A percentile compares a stretch with the other conserved stretches of the same genome.
Conservation (phyloP, 2,797 vertebrate species). For the Sebastolobus altivelis region DNA sequence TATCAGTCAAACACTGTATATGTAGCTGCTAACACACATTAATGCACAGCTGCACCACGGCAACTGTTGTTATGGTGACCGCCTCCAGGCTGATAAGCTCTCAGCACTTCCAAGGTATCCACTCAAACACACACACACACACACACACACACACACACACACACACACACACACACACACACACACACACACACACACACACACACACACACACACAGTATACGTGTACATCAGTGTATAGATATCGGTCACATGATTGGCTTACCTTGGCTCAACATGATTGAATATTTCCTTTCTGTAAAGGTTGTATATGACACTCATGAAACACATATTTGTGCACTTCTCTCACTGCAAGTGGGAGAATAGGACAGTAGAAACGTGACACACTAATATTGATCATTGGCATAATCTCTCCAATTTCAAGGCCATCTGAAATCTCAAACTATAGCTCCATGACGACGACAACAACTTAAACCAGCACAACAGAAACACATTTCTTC, state of each 20-base stretch:
- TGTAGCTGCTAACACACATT: slow-evolving; percentile 26
- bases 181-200: neutral
- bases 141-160: no score
- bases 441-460: neutral
- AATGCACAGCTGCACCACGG: slow-evolving; percentile 38
- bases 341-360: neutral
- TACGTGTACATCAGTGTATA: neutral
- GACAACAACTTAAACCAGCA: neutral
- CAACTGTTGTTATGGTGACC: slow-evolving; percentile 66
- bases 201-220: neutral
- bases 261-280: slow-evolving; percentile 24
- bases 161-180: neutral
- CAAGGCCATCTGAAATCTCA: neutral
- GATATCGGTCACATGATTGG: slow-evolving; percentile 23
- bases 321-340: neutral
- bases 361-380: neutral
- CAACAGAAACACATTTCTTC: neutral
- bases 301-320: neutral
- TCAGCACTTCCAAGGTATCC: slow-evolving; percentile 19
- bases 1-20: neutral
- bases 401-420: neutral
- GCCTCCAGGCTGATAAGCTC: slow-evolving; percentile 38
- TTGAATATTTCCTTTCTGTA: slow-evolving; percentile 22
- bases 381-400: neutral
- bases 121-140: slow-evolving; percentile 4